These are phyloP conservation scores for Zootermopsis nevadensis DNA, from an alignment of 2,888 invertebrate genomes.

Conservation along the genomic window DNA sequence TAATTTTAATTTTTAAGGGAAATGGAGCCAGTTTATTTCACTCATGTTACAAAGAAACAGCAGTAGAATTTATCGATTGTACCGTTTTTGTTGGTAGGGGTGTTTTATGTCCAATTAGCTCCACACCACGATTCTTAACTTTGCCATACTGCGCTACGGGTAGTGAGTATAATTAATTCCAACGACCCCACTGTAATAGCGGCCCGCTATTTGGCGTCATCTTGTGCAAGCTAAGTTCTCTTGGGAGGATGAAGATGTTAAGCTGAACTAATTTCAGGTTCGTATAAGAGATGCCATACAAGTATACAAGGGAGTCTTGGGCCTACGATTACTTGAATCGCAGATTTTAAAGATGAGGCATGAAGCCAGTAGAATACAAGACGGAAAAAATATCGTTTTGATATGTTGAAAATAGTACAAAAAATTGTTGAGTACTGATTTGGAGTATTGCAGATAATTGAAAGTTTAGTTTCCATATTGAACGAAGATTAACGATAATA, in stretches of 20 bases:
- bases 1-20: no score
- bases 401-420: no score
- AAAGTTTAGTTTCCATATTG: no score
- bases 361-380: no score
- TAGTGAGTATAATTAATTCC: constrained; percentile 27
- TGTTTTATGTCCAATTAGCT: not conserved
- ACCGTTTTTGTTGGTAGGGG: not conserved
- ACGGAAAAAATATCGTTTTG: no score
- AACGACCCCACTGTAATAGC: constrained; percentile 17
- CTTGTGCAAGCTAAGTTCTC: constrained; percentile 10
- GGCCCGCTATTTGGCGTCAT: constrained; percentile 10
- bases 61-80: not conserved
- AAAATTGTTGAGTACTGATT: no score
- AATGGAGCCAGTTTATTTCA: no score
- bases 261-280: constrained; percentile 27
- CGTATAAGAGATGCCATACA: not conserved
- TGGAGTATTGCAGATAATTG: no score
- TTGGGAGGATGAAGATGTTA: constrained; percentile 13
- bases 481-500: no score
- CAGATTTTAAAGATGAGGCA: no score
- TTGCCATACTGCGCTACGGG: not conserved
- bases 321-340: not conserved
- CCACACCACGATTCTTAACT: constrained; percentile 5
- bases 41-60: not conserved
- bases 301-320: not conserved